Base-by-base conservation (phyloP, 2,113 vertebrate species). In the Lepus europaeus region DNA sequence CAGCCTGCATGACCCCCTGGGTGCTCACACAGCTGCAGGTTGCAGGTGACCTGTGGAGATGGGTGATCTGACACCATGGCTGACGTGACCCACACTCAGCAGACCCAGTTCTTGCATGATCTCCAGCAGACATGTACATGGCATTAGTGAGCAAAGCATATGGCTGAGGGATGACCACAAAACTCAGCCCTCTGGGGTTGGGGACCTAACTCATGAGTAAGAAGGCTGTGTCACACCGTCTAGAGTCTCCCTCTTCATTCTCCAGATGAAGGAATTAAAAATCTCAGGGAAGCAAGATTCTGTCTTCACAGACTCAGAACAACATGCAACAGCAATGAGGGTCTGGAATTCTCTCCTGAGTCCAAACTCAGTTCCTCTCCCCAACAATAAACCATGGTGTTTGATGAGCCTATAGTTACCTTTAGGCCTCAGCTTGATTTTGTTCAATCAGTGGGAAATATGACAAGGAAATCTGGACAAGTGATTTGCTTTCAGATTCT, bases 41-140 rank as follows among this genome's bases (percentile, higher is more conserved):
- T 51, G 66, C 87, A 74, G 94, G 69, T 51, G n/a, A 85, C 90
- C 84, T 74, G 76, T 56, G 53, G 82, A 82, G 89, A 91, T 53
- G 39, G 66, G 86, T 29, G 76, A 56, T 23, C 61, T 90, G 63
- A 51, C 39, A 25, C 61, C 2, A 19, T 23, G 68, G 39, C 78
- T 56, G 84, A 31, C 51, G 3, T 9, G 53, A 51, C 76, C 51
- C 66, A 56, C 13, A 77, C 70, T 87, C 68, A 89, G 64, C 20
- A 84, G 69, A 27, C 36, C 61, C 33, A 59, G 19, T 13, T 6
- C 25, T 82, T 36, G 36, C 51, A 14, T 27, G 25, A 23, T 63
- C 39, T 63, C 22, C 51, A 79, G 31, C 1, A 82, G 76, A 93
- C 3, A 31, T 94, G 66, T 94, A 17, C 33, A 61, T 36, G 22